Conservation (phyloP, 2,113 vertebrate species). For the Pteropus alecto region DNA sequence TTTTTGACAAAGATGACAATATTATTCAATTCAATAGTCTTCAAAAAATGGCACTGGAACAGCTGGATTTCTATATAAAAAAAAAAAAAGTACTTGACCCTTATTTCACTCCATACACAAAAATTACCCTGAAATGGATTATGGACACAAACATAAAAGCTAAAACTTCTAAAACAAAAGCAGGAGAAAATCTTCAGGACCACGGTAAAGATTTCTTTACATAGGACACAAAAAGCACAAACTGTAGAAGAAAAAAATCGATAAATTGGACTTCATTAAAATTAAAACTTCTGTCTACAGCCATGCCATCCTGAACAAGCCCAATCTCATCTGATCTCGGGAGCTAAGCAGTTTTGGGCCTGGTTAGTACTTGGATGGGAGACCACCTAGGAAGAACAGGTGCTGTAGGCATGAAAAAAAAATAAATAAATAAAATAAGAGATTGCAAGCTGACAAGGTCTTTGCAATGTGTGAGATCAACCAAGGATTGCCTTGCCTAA, state of each 20-base stretch:
- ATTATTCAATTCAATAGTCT: neutral
- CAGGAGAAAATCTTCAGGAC: neutral
- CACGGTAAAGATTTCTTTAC: neutral
- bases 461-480: no score
- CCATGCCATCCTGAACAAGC: no score
- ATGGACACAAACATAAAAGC: neutral
- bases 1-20: neutral
- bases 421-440: no score
- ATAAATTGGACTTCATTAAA: neutral
- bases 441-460: no score
- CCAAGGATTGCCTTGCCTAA: no score
- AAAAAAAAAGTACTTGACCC: neutral
- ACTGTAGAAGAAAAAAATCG: neutral
- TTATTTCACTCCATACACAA: neutral
- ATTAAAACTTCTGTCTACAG: neutral
- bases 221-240: neutral
- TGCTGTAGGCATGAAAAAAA: no score
- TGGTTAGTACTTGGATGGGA: no score
- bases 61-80: neutral
- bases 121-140: neutral
- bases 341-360: no score
- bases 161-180: constrained; percentile 7
- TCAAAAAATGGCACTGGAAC: neutral
- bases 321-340: no score
- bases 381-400: no score